Conservation (phyloP, 2,797 vertebrate species). For the Delichon dasypus region DNA sequence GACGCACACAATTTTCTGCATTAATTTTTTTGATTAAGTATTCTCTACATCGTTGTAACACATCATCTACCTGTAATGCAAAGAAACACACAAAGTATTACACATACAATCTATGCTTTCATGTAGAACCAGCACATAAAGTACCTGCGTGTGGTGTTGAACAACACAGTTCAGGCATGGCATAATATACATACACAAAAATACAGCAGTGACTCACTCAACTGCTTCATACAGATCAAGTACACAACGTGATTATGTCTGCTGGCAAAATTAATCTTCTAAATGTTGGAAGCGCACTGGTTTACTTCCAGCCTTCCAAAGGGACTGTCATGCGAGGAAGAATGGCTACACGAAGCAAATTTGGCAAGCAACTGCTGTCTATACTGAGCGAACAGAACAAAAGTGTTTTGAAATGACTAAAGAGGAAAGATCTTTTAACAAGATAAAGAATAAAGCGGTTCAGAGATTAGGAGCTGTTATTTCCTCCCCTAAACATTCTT, state of each 20-base stretch:
- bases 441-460: not conserved
- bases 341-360: not conserved
- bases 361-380: not conserved
- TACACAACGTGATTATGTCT: not conserved
- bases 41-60: conserved; percentile 91
- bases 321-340: not conserved
- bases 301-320: not conserved
- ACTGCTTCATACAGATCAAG: not conserved
- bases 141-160: not conserved
- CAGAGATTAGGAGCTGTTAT: not conserved
- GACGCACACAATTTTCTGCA: conserved; percentile 95
- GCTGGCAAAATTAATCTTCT: not conserved
- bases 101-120: not conserved
- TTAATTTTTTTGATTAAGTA: conserved; percentile 99
- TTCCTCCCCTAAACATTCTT: not conserved
- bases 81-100: not conserved
- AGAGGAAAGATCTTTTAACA: not conserved
- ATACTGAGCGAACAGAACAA: not conserved
- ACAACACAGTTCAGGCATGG: not conserved
- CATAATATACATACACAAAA: not conserved
- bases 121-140: not conserved
- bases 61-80: conserved; percentile 89
- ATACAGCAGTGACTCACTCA: not conserved
- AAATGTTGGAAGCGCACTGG: not conserved
- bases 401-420: not conserved